Conservation (phyloP, 2,888 invertebrate species). For the Eupithecia abbreviata region DNA sequence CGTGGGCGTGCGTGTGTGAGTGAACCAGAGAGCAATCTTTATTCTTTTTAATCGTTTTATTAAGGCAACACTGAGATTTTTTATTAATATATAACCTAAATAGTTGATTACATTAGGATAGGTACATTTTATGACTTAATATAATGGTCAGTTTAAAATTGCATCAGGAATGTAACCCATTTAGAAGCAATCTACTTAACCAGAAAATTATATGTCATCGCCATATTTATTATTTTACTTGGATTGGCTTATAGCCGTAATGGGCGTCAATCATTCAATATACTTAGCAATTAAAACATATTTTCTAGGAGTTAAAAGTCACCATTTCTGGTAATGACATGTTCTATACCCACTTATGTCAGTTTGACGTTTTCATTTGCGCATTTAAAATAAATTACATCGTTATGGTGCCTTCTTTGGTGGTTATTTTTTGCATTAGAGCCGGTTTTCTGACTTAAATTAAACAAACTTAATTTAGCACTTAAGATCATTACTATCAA, state of each 20-base stretch:
- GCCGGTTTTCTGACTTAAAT: not conserved
- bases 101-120: not conserved
- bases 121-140: not conserved
- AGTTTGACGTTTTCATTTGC: conserved; percentile 24
- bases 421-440: not conserved
- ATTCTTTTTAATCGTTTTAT: conserved; percentile 11
- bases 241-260: conserved; percentile 18
- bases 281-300: conserved; percentile 14
- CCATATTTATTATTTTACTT: conserved; percentile 22
- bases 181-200: conserved; percentile 9
- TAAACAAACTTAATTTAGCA: not conserved
- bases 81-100: not conserved
- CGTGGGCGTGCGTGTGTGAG: conserved; percentile 39
- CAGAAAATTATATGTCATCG: not conserved
- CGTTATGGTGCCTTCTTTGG: conserved; percentile 8
- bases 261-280: conserved; percentile 22
- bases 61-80: conserved; percentile 13
- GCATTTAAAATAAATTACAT: conserved; percentile 47
- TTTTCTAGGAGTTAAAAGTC: conserved; percentile 6
- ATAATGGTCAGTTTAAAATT: not conserved
- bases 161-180: conserved; percentile 17
- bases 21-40: conserved; percentile 34
- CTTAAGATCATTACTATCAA: not conserved
- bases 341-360: conserved; percentile 14
- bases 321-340: conserved; percentile 22